Evolutionary conservation across 1,140 invertebrate genomes (phyloP).

Genomic region (Charaxes varanes): DNA sequence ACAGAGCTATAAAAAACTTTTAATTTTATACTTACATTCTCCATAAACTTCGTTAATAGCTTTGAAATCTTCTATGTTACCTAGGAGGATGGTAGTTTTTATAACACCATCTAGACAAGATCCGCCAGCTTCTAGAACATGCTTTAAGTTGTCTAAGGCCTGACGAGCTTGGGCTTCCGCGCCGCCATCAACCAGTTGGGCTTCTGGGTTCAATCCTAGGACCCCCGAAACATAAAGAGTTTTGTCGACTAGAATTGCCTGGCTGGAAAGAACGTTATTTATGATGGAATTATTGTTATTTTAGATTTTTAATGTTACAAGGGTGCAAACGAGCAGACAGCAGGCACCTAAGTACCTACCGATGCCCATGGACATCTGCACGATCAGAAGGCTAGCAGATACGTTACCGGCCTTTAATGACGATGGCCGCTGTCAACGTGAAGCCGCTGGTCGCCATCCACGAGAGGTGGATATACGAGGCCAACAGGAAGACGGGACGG

Average conservation of each 20-base stretch:
- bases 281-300: background rate
- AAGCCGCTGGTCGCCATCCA: conserved; percentile 68
- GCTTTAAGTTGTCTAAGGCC: conserved; percentile 9
- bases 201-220: conserved; percentile 4
- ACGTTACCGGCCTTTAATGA: no score
- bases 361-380: no score
- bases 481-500: conserved; percentile 46
- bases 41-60: conserved; percentile 13
- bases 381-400: no score
- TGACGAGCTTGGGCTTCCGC: conserved; percentile 6
- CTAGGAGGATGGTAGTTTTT: conserved; percentile 10
- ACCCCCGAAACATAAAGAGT: conserved; percentile 14
- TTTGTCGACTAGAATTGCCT: conserved; percentile 8
- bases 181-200: conserved; percentile 8
- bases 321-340: no score
- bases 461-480: conserved; percentile 66
- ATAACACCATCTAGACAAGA: conserved; percentile 10
- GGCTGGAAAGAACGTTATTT: background rate
- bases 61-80: conserved; percentile 12
- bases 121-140: conserved; percentile 10
- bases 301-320: no score
- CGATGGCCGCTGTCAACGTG: conserved; percentile 54
- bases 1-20: no score
- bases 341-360: no score
- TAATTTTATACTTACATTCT: conserved; percentile 1